Evolutionary conservation across 2,888 invertebrate species (phyloP).

Genomic region (Chrysolina haemoptera): DNA sequence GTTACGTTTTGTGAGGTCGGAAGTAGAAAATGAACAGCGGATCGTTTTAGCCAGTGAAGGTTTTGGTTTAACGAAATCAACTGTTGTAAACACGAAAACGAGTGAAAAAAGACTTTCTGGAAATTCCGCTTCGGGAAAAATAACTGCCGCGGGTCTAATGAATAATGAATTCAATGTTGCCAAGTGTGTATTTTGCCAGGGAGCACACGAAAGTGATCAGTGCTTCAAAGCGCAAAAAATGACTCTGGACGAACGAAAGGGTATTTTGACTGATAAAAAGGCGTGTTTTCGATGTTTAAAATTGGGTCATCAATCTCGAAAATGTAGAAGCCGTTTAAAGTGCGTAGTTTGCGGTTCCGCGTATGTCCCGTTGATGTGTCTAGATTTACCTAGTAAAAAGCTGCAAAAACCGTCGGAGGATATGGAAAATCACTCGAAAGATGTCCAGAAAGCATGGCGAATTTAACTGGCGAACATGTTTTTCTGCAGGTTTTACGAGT

Average conservation of each 20-base stretch:
- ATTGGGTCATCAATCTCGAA: conserved; percentile 25
- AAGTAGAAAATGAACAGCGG: too few relatives aligned
- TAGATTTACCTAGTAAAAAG: conserved; percentile 2
- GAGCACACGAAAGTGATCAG: conserved; percentile 6
- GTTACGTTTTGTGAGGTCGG: too few relatives aligned
- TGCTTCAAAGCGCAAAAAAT: conserved; percentile 34
- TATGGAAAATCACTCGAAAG: not conserved
- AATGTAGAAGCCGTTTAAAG: conserved; percentile 18
- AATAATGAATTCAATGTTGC: too few relatives aligned
- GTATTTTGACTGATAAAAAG: conserved; percentile 3
- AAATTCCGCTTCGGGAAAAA: too few relatives aligned
- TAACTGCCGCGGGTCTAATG: too few relatives aligned
- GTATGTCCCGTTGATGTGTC: conserved; percentile 33
- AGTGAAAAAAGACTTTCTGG: too few relatives aligned
- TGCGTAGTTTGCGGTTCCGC: conserved; percentile 27
- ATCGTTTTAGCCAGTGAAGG: too few relatives aligned
- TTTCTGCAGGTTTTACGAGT: conserved; percentile 19
- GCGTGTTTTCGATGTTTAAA: not conserved
- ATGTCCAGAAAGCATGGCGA: conserved; percentile 3
- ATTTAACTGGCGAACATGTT: conserved; percentile 13
- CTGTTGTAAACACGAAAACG: too few relatives aligned
- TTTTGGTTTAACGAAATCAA: too few relatives aligned
- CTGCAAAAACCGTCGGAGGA: not conserved
- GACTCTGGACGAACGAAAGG: conserved; percentile 17
- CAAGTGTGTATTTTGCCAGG: conserved; percentile 30